A percentile compares a stretch with the other conserved stretches of the same genome.
phyloP scores from a whole-genome alignment of 2,888 invertebrate genomes.

The Oscheius sp. region DNA sequence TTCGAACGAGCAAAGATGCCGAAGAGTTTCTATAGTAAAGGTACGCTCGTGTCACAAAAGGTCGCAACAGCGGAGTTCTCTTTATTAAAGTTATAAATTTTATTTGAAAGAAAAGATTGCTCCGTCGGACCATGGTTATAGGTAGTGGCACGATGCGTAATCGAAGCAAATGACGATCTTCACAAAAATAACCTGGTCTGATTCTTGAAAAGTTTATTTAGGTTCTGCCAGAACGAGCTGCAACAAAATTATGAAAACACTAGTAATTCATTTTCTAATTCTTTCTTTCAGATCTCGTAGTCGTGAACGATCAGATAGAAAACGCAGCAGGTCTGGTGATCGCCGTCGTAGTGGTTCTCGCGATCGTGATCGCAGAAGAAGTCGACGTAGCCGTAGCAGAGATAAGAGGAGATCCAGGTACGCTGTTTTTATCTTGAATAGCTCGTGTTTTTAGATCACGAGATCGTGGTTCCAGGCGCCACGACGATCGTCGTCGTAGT shows the following conservation, averaged over 20 bases:
- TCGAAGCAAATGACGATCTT: background rate
- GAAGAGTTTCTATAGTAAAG: no score
- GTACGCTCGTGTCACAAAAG: conserved; percentile 31
- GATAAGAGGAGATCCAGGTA: conserved; percentile 34
- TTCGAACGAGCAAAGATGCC: no score
- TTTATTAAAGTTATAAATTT: background rate
- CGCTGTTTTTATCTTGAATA: background rate
- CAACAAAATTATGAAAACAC: background rate
- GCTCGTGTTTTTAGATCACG: conserved; percentile 44
- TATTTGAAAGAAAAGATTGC: background rate
- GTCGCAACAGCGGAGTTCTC: conserved; percentile 2
- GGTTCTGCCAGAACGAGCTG: background rate
- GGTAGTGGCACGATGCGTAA: conserved; percentile 28
- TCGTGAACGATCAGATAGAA: conserved; percentile 27
- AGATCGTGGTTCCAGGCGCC: conserved; percentile 11
- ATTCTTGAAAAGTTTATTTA: conserved; percentile 18
- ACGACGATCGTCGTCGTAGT: conserved; percentile 28
- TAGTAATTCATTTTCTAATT: background rate
- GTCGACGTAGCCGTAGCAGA: conserved; percentile 39
- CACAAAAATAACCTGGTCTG: conserved; percentile 15
- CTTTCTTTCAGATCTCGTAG: conserved; percentile 26
- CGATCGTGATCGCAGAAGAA: conserved; percentile 25
- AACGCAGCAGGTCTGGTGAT: conserved; percentile 36
- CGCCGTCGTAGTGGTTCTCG: conserved; percentile 28
- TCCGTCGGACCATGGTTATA: conserved; percentile 23